phyloP scores from a whole-genome alignment of 1,140 invertebrate genomes.

The Metaphire vulgaris region DNA sequence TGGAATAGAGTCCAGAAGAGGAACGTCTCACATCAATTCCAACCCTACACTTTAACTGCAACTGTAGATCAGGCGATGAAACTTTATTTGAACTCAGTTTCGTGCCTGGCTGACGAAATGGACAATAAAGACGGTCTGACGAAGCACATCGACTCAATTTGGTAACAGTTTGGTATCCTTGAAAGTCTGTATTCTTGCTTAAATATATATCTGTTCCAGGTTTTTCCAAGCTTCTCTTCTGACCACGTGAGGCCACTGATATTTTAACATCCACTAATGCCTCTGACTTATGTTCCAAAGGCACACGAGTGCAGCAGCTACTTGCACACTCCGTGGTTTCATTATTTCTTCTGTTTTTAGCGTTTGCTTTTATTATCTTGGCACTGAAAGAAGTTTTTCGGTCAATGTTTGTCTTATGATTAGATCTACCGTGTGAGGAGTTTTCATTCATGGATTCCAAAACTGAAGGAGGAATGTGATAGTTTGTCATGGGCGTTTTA shows the following conservation, averaged over 20 bases:
- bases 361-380: neutral
- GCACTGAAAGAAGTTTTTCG: neutral
- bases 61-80: neutral
- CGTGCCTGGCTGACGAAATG: neutral
- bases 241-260: neutral
- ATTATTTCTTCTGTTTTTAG: neutral
- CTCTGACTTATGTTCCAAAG: neutral
- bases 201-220: neutral
- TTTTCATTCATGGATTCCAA: constrained; percentile 15
- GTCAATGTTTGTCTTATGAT: neutral
- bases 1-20: neutral
- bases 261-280: neutral
- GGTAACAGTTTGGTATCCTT: neutral
- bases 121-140: neutral
- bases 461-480: constrained; percentile 17
- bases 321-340: neutral
- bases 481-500: constrained; percentile 11
- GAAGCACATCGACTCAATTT: neutral
- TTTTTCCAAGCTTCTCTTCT: neutral
- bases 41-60: neutral
- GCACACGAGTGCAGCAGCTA: neutral
- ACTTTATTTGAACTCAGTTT: neutral
- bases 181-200: neutral
- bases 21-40: neutral
- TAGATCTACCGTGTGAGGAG: neutral